Evolutionary conservation across 2,797 vertebrate species (phyloP).

Genomic region (Spea hammondii): DNA sequence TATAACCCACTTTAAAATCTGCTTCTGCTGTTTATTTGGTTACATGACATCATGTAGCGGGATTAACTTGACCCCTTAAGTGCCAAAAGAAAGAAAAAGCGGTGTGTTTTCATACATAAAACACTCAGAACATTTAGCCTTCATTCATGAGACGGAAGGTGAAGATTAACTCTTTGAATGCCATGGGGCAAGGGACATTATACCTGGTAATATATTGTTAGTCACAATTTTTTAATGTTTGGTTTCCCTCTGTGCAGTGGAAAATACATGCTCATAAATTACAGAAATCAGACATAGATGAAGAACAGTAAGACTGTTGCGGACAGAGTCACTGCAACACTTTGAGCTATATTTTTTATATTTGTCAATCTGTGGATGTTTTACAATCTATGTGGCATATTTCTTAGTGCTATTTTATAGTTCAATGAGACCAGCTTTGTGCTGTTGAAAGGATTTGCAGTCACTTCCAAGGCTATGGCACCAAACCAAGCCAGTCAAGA

Average conservation of each 20-base stretch:
- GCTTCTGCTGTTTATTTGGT: too few species aligned
- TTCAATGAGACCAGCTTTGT: slow-evolving; percentile 26
- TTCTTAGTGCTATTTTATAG: slow-evolving; percentile 39
- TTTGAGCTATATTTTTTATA: slow-evolving; percentile 28
- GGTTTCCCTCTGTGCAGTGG: slow-evolving; percentile 10
- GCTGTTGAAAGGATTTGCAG: slow-evolving; percentile 39
- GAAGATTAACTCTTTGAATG: too few species aligned
- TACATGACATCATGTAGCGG: too few species aligned
- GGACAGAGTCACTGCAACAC: slow-evolving; percentile 9
- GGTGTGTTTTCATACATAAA: too few species aligned
- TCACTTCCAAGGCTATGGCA: slow-evolving; percentile 32
- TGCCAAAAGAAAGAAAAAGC: too few species aligned
- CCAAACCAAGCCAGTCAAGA: slow-evolving; percentile 31
- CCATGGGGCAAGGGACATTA: too few species aligned
- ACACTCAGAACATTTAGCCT: too few species aligned
- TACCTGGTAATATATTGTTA: not conserved
- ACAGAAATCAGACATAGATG: not conserved
- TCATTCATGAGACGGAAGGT: too few species aligned
- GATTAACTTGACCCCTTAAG: too few species aligned
- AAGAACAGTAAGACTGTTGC: not conserved
- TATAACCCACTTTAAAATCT: too few species aligned
- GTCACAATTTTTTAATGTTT: not conserved
- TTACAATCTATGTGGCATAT: slow-evolving; percentile 32
- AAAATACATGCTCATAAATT: slow-evolving; percentile 19
- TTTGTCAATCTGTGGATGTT: slow-evolving; percentile 30